Base-by-base conservation (phyloP, 2,797 vertebrate species). In the Etheostoma nigrum region DNA sequence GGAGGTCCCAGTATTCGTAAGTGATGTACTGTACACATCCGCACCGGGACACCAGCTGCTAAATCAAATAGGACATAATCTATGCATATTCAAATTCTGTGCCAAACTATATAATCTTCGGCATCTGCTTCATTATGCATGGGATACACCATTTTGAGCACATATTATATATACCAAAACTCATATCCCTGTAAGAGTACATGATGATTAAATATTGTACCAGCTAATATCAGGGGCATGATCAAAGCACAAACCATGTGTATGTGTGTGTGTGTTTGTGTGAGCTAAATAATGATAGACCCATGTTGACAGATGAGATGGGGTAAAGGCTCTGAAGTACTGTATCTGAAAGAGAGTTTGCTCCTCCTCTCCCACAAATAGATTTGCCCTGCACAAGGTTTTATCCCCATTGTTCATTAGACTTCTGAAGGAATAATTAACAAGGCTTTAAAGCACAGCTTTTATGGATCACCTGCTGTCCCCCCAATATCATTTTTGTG, bases 401-500 rank as follows among this genome's bases (percentile, higher is more conserved):
- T 94, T 94, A 93, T 94, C 86, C 91, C 89, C 84, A 91, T 94
- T 95, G 93, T 95, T 96, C 94, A 95, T 94, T 95, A 95, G 93
- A 90, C 91, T 94, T 95, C 93, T 94, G 93, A 94, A 94, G 88
- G 92, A 95, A 95, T 95, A 95, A 96, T 96, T 96, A 96, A 95
- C 94, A 95, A 94, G 94, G 94, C 92, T 94, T 95, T 95, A 96
- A 96, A 95, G 93, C 91, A 91, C 90, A 87, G 91, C 89, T 94
- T 96, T 96, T 95, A 95, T 95, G 94, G 94, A 95, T 96, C 95
- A 96, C 95, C 95, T 95, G 95, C 95, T 96, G 95, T 96, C 95
- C 93, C 88, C 85, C 90, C 91, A 90, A 94, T 95, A 95, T 95
- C 84, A 95, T 95, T 95, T 95, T 95, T 95, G 93, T 94, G 94